Base-by-base conservation (phyloP, 2,888 invertebrate genomes). In the Ametastegia equiseti region DNA sequence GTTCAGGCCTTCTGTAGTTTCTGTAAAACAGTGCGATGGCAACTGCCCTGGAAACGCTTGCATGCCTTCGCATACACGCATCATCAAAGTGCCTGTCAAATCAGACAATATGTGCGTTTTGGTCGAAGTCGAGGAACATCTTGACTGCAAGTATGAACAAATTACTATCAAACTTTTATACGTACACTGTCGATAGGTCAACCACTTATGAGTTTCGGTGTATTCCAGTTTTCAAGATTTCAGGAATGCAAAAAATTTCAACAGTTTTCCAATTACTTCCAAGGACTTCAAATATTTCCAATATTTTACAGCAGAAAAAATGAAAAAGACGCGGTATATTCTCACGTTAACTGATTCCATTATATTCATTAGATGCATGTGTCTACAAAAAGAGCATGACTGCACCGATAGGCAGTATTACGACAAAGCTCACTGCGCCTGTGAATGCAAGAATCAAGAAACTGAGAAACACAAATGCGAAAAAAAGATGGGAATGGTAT, bases 51-150 rank as follows among this genome's bases (percentile, higher is more conserved):
- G 39, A 1, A 11, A 1, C n/a, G 11, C 39, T 36, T 67, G 65
- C 65, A 19, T 39, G 39, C 65, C 65, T 6, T 39, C 1, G 1
- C n/a, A 9, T 19, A 19, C 0, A 39, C 65, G 9, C 11, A n/a
- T 9, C 39, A 67, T 67, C 9, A n/a, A 39, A 11, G 36, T 67
- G 7, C 65, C 65, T 7, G 65, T 67, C 2, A 67, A 39, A 9
- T 6, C 0, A 39, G 0, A 3, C n/a, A 39, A 39, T 67, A 36
- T 11, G 39, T 67, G 65, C 65, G 19, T 39, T 11, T 19, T 67
- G 36, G 65, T 67, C 3, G 65, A 33, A 39, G 65, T 67, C 39
- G 36, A 36, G 65, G 65, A 67, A 67, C 65, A 67, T 39, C 6
- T 19, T 1, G 7, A 9, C 3, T 67, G 65, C 65, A 39, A 1